Evolutionary conservation across 2,888 invertebrate genomes (phyloP).

Genomic region (Sepioteuthis lessoniana): DNA sequence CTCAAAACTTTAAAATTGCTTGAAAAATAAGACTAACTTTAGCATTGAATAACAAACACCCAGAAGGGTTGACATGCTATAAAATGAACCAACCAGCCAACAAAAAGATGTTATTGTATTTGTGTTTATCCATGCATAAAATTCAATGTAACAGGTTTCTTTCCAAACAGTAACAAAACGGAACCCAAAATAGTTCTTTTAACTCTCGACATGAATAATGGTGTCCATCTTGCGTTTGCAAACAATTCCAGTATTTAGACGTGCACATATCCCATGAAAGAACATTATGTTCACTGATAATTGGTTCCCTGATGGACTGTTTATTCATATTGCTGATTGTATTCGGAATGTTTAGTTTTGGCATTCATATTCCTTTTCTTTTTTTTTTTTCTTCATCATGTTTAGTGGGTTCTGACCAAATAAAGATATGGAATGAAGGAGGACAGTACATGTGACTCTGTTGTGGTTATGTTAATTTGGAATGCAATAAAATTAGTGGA

Average conservation of each 20-base stretch:
- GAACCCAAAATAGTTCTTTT: not conserved
- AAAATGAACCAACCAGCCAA: too few relatives aligned
- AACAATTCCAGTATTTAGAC: not conserved
- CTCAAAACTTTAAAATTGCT: too few relatives aligned
- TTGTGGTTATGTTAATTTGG: not conserved
- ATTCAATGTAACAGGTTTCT: too few relatives aligned
- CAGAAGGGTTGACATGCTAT: too few relatives aligned
- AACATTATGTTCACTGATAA: not conserved
- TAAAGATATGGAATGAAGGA: not conserved
- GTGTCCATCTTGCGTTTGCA: not conserved
- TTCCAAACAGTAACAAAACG: not conserved
- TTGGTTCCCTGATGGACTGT: not conserved
- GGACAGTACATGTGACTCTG: not conserved
- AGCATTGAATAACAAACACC: too few relatives aligned
- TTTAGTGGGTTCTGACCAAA: not conserved
- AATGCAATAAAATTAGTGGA: not conserved
- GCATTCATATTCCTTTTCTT: not conserved
- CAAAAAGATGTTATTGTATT: too few relatives aligned
- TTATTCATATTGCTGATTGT: not conserved
- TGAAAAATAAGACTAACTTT: too few relatives aligned
- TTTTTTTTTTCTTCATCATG: not conserved
- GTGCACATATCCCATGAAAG: not conserved
- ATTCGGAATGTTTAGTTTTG: not conserved
- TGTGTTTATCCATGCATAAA: too few relatives aligned
- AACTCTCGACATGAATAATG: not conserved